Conservation (phyloP, 1,140 invertebrate genomes). For the Chironomus tepperi region DNA sequence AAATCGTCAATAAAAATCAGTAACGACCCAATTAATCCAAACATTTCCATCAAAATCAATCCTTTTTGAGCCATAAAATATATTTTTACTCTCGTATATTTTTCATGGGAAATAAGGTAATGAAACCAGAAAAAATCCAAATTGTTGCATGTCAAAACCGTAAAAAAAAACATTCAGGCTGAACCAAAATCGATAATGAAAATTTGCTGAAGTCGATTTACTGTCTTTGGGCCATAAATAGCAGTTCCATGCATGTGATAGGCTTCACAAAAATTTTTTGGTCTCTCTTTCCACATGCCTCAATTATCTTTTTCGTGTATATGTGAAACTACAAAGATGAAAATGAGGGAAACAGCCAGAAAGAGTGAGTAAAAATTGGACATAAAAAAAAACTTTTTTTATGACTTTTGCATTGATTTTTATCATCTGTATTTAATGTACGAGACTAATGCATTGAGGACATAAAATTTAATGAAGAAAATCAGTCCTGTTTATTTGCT, state of each 20-base stretch:
- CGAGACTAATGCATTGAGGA: not conserved
- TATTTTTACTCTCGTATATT: not conserved
- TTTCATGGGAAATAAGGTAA: not conserved
- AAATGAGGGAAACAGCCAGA: no score
- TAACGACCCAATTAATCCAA: no score
- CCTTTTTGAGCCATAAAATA: not conserved
- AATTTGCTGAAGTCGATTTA: not conserved
- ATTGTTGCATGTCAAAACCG: not conserved
- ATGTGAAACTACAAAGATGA: no score
- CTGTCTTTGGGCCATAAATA: not conserved
- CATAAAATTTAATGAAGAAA: not conserved
- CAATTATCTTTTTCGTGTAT: no score
- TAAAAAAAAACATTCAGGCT: not conserved
- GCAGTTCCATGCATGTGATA: not conserved
- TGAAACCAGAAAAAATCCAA: not conserved
- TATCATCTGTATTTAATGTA: not conserved
- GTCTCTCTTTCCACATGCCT: no score
- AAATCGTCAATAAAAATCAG: no score
- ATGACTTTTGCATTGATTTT: not conserved
- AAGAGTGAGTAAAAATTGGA: no score
- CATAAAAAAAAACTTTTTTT: not conserved
- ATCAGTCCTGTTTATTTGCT: slow-evolving; percentile 1
- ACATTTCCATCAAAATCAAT: no score
- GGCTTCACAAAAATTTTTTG: no score
- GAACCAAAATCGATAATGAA: not conserved